Conservation (phyloP, 2,888 invertebrate species). For the Meghimatium bilineatum region DNA sequence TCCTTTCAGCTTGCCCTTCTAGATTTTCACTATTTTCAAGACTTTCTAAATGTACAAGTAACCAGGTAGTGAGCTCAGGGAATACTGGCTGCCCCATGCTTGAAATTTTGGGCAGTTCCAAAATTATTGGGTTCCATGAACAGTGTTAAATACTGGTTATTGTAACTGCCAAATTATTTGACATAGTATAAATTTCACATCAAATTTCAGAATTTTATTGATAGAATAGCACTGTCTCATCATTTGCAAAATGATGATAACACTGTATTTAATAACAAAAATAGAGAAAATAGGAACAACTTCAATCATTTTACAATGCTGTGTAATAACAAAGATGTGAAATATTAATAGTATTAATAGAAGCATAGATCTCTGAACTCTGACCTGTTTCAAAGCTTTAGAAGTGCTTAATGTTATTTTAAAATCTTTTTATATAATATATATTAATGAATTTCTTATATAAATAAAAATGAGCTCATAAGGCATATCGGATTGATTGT, state of each 20-base stretch:
- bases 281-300: neutral
- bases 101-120: too few relatives aligned
- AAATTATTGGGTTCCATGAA: too few relatives aligned
- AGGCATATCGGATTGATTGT: too few relatives aligned
- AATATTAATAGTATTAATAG: neutral
- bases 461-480: too few relatives aligned
- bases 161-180: neutral
- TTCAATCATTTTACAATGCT: neutral
- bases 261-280: neutral
- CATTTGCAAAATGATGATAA: neutral
- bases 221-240: neutral
- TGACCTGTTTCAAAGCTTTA: slow-evolving; percentile 1
- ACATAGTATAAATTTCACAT: neutral
- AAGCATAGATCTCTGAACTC: neutral
- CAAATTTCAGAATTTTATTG: neutral
- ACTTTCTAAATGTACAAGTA: too few relatives aligned
- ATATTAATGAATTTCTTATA: too few relatives aligned
- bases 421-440: neutral
- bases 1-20: too few relatives aligned
- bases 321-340: neutral
- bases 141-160: too few relatives aligned
- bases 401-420: neutral
- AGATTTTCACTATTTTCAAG: too few relatives aligned
- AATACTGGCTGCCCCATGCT: too few relatives aligned
- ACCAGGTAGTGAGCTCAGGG: too few relatives aligned